phyloP scores from a whole-genome alignment of 2,888 invertebrate genomes.

The Chymomyza fuscimana region DNA sequence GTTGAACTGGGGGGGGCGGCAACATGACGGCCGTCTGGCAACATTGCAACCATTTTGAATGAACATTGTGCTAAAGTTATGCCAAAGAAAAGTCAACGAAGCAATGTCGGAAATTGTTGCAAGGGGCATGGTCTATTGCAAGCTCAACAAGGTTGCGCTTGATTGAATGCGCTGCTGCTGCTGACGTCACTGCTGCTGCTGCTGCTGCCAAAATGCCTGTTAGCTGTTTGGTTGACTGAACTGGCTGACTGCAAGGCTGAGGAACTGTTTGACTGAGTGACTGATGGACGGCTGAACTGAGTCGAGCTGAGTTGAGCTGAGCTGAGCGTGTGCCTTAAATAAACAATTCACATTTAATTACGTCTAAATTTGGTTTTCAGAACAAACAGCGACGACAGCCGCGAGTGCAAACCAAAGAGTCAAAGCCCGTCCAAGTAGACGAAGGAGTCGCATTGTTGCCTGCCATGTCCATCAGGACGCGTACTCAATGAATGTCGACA shows the following conservation, averaged over 20 bases:
- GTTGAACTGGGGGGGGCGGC: conserved; percentile 6
- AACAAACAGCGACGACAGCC: conserved; percentile 74
- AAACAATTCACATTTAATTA: conserved; percentile 79
- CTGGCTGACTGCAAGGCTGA: not conserved
- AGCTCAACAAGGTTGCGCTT: conserved; percentile 43
- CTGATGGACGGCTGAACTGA: conserved; percentile 1
- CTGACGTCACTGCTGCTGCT: not conserved
- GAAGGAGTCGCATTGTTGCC: conserved; percentile 6
- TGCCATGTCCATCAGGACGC: conserved; percentile 10
- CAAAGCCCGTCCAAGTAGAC: not conserved
- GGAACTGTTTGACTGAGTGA: conserved; percentile 3
- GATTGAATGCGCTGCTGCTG: conserved; percentile 52
- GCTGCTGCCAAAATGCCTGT: conserved; percentile 39
- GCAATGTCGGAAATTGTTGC: conserved; percentile 40
- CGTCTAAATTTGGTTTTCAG: conserved; percentile 77
- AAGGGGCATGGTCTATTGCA: conserved; percentile 28
- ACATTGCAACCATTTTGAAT: conserved; percentile 33
- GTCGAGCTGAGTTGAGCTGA: too few relatives aligned
- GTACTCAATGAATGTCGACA: conserved; percentile 73
- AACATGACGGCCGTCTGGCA: conserved; percentile 15
- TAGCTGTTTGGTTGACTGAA: conserved; percentile 32
- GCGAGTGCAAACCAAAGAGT: conserved; percentile 45
- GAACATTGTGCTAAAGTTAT: conserved; percentile 50
- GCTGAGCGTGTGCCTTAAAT: conserved; percentile 74
- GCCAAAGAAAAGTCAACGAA: conserved; percentile 44